phyloP scores from a whole-genome alignment of 2,113 vertebrate species.

The Peromyscus maniculatus region DNA sequence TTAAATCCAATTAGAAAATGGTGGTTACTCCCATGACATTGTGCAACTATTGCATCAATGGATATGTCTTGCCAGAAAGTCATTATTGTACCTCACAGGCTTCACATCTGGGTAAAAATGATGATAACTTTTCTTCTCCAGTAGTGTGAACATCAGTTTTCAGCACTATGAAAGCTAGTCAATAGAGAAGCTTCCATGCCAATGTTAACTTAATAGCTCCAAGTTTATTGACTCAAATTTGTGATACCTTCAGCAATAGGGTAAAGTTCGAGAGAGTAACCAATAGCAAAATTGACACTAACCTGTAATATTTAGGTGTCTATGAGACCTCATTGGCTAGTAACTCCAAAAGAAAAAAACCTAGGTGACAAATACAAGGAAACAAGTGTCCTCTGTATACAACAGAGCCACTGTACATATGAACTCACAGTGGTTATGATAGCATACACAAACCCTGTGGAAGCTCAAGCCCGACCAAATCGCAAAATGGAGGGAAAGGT shows the following conservation, averaged over 20 bases:
- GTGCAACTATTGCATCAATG: neutral
- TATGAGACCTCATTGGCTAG: neutral
- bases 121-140: neutral
- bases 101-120: neutral
- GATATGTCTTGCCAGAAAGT: neutral
- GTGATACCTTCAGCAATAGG: neutral
- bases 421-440: neutral
- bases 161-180: neutral
- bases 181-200: neutral
- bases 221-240: neutral
- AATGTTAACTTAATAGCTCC: neutral
- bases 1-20: neutral
- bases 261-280: neutral
- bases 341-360: neutral
- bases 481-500: neutral
- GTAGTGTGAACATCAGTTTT: no score
- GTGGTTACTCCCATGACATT: neutral
- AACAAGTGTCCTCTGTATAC: neutral
- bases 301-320: neutral
- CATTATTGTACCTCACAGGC: neutral
- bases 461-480: neutral
- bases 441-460: neutral
- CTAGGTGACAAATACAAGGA: neutral
- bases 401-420: neutral
- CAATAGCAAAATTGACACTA: neutral